Percentiles rank a stretch among this genome's conserved stretches.
Conservation (phyloP, 53 echinoderm and acorn worm genomes). For the Echinarachnius parma region DNA sequence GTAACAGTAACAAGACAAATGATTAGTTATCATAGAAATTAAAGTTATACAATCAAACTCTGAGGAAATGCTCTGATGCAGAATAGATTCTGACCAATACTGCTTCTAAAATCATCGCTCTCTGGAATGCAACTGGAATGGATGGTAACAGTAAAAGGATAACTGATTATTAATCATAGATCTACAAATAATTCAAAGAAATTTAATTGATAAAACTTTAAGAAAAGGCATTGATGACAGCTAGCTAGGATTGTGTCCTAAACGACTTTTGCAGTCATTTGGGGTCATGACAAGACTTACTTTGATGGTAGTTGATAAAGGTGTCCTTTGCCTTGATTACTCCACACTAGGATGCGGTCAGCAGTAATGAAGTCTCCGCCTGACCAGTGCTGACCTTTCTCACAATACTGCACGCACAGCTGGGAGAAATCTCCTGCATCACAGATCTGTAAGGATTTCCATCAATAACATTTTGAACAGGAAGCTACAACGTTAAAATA, state of each 20-base stretch:
- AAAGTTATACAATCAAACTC: too few relatives aligned
- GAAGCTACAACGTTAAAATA: too few relatives aligned
- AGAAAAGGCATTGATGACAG: too few relatives aligned
- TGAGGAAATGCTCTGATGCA: constrained; percentile 70
- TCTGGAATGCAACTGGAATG: constrained; percentile 95
- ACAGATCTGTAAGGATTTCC: constrained; percentile 77
- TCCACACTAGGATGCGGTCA: constrained; percentile 95
- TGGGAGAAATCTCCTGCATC: constrained; percentile 97
- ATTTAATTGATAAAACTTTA: too few relatives aligned
- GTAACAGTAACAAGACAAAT: too few relatives aligned
- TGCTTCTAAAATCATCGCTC: constrained; percentile 92
- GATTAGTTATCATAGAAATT: too few relatives aligned
- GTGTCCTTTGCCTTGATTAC: constrained; percentile 88
- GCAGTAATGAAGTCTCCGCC: constrained; percentile 97
- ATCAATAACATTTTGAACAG: too few relatives aligned
- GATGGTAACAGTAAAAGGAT: too few relatives aligned
- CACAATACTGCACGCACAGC: constrained; percentile 83
- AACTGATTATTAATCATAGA: too few relatives aligned
- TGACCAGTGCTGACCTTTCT: constrained; percentile 93
- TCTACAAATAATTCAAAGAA: too few relatives aligned
- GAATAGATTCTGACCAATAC: constrained; percentile 67
- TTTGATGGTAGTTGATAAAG: constrained; percentile 98
- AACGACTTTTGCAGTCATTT: too few relatives aligned
- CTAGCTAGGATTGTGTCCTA: constrained; percentile 59
- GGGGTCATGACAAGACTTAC: too few relatives aligned